These are phyloP conservation scores for Ypsolopha sequella DNA, from an alignment of 2,888 invertebrate genomes.

Conservation along the genomic window DNA sequence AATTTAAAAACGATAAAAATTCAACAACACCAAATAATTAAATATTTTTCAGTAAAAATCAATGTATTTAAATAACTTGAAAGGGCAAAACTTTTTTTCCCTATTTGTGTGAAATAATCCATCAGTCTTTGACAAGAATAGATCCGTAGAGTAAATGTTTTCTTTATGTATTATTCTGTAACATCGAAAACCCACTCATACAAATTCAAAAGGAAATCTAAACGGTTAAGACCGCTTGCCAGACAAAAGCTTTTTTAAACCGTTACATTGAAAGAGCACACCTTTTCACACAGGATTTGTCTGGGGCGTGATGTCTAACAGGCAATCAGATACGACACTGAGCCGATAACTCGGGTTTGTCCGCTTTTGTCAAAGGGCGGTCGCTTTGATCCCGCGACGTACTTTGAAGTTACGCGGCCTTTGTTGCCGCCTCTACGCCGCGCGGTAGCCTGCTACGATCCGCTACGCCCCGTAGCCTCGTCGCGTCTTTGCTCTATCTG, in stretches of 20 bases:
- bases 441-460: not conserved
- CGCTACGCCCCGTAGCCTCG: not conserved
- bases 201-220: too few species aligned
- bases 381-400: slow-evolving; percentile 25
- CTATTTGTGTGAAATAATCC: too few species aligned
- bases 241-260: not conserved
- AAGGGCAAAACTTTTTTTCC: too few species aligned
- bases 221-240: not conserved
- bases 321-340: slow-evolving; percentile 49
- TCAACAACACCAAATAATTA: too few species aligned
- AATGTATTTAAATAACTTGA: too few species aligned
- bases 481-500: not conserved
- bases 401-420: slow-evolving; percentile 43
- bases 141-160: too few species aligned
- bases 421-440: slow-evolving; percentile 23
- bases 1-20: too few species aligned
- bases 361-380: slow-evolving; percentile 20
- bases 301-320: slow-evolving; percentile 34
- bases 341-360: slow-evolving; percentile 38
- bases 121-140: too few species aligned
- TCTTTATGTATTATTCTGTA: too few species aligned
- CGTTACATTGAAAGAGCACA: slow-evolving; percentile 8
- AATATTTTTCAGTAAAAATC: too few species aligned
- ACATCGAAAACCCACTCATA: too few species aligned
- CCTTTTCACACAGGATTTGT: slow-evolving; percentile 32